Conservation (phyloP, 2,888 invertebrate genomes). For the Notocelia uddmanniana region DNA sequence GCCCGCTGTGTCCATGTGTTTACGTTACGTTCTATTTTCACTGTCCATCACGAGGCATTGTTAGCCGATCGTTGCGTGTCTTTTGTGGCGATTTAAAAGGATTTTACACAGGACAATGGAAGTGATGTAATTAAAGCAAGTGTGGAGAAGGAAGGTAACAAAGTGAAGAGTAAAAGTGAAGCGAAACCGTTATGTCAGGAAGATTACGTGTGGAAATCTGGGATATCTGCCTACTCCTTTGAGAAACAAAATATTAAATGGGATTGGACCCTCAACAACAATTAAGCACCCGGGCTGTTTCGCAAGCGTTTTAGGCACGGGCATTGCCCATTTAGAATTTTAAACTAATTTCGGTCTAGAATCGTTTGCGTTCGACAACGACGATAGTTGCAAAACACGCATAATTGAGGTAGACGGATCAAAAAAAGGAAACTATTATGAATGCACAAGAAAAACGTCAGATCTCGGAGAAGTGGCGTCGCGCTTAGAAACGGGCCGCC, state of each 20-base stretch:
- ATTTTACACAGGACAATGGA: not conserved
- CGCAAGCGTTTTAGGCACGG: too few relatives aligned
- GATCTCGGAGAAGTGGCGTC: too few relatives aligned
- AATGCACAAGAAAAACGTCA: too few relatives aligned
- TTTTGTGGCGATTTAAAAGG: constrained; percentile 43
- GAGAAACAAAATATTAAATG: not conserved
- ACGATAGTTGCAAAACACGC: too few relatives aligned
- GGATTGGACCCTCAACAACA: too few relatives aligned
- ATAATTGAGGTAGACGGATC: too few relatives aligned
- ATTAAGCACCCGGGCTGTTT: too few relatives aligned
- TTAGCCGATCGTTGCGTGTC: constrained; percentile 59
- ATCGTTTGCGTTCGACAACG: too few relatives aligned
- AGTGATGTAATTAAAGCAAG: not conserved
- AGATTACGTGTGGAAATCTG: not conserved
- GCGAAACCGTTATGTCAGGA: not conserved
- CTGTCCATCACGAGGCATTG: constrained; percentile 84
- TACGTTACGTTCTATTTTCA: constrained; percentile 83
- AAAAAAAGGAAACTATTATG: too few relatives aligned
- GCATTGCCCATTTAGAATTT: too few relatives aligned
- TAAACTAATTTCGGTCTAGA: too few relatives aligned
- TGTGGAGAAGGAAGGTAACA: not conserved
- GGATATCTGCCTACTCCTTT: not conserved
- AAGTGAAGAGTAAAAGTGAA: not conserved
- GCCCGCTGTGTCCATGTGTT: constrained; percentile 80
- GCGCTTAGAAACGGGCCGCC: too few relatives aligned